Conservation (phyloP, 2,888 invertebrate species). For the Biston stratarius region DNA sequence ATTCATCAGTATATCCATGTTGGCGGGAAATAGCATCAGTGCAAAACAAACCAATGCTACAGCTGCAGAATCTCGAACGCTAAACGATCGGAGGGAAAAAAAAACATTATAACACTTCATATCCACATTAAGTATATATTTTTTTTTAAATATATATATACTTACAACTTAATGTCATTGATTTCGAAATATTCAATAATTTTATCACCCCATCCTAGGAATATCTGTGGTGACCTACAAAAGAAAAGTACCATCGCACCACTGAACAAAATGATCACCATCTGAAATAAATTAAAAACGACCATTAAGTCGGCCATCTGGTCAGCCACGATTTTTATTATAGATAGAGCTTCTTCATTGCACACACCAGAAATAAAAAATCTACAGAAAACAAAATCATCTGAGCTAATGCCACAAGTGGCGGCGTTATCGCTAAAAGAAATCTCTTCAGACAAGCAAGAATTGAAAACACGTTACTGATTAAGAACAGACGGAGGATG, state of each 20-base stretch:
- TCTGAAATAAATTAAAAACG: constrained; percentile 50
- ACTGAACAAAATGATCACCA: constrained; percentile 66
- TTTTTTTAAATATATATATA: too few relatives aligned
- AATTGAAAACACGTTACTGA: too few relatives aligned
- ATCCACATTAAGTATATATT: too few relatives aligned
- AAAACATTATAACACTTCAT: background rate
- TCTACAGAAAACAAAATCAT: too few relatives aligned
- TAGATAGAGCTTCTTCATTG: too few relatives aligned
- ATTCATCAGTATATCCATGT: constrained; percentile 57
- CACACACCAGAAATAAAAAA: too few relatives aligned
- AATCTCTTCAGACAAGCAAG: too few relatives aligned
- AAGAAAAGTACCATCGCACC: constrained; percentile 64
- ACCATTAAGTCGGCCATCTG: too few relatives aligned
- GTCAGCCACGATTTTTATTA: too few relatives aligned
- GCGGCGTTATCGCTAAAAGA: too few relatives aligned
- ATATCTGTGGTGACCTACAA: constrained; percentile 70
- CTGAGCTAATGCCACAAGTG: too few relatives aligned
- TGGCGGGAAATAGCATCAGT: constrained; percentile 66
- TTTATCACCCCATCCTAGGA: constrained; percentile 70
- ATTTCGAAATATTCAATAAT: constrained; percentile 52
- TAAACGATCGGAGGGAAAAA: constrained; percentile 42
- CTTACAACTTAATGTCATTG: constrained; percentile 59
- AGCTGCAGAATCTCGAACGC: constrained; percentile 66
- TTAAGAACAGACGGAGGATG: too few relatives aligned
- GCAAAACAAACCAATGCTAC: constrained; percentile 61